Evolutionary conservation across 2,888 invertebrate species (phyloP).

Genomic region (Sepiola atlantica): DNA sequence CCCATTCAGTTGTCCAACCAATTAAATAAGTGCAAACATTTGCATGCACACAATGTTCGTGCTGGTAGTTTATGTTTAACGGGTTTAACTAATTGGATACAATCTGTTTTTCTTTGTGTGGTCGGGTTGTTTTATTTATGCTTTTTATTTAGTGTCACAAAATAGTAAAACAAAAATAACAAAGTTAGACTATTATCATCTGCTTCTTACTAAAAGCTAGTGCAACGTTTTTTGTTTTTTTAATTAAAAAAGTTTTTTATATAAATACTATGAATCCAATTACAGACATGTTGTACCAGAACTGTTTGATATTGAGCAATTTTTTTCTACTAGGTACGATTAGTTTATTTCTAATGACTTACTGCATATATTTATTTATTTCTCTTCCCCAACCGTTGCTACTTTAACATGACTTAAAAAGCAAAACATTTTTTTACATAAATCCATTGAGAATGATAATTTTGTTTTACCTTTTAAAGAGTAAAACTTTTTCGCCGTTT

Average conservation of each 20-base stretch:
- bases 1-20: neutral
- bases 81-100: neutral
- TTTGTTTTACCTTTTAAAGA: neutral
- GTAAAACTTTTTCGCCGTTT: neutral
- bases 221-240: neutral
- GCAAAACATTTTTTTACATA: neutral
- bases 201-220: neutral
- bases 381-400: neutral
- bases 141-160: too few relatives aligned
- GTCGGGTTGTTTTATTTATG: neutral
- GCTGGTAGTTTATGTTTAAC: neutral
- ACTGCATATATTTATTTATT: too few relatives aligned
- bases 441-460: neutral
- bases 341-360: too few relatives aligned
- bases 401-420: neutral
- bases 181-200: neutral
- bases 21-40: neutral
- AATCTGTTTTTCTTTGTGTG: neutral
- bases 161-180: neutral
- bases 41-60: neutral
- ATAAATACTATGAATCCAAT: neutral
- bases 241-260: neutral
- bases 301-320: too few relatives aligned
- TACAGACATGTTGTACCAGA: neutral
- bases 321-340: too few relatives aligned